Evolutionary conservation across 2,113 vertebrate species (phyloP).

Genomic region (Phylloscopus trochilus): DNA sequence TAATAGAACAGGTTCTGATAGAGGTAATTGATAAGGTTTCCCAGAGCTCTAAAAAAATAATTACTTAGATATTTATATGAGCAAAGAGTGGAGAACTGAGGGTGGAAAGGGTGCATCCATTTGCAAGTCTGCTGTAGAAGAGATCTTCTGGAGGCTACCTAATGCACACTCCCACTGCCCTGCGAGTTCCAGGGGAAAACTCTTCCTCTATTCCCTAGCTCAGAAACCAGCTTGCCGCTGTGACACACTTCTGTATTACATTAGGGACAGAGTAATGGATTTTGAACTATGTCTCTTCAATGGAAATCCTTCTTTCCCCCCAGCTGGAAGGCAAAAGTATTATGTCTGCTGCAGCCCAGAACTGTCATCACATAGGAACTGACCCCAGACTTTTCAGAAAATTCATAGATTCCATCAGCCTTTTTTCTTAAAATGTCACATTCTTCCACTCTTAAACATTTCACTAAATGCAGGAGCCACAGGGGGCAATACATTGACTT

Average conservation of each 20-base stretch:
- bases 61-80: conserved; percentile 44
- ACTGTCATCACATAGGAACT: conserved; percentile 1
- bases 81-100: not conserved
- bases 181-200: not conserved
- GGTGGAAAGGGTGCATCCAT: not conserved
- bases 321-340: conserved; percentile 10
- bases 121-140: not conserved
- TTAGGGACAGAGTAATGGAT: not conserved
- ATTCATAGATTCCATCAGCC: conserved; percentile 1
- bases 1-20: conserved; percentile 33
- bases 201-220: not conserved
- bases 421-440: conserved; percentile 19
- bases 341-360: not conserved
- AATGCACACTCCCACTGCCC: not conserved
- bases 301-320: not conserved
- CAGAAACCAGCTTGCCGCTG: not conserved
- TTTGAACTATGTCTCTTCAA: not conserved
- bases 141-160: not conserved
- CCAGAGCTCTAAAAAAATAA: conserved; percentile 14
- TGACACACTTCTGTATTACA: not conserved
- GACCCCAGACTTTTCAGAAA: conserved; percentile 15
- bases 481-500: not conserved
- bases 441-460: conserved; percentile 21
- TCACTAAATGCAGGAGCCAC: not conserved
- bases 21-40: conserved; percentile 13